Percentiles rank a stretch among this genome's conserved stretches.
Conservation (phyloP, 2,888 invertebrate species). For the Athrips mouffetella region DNA sequence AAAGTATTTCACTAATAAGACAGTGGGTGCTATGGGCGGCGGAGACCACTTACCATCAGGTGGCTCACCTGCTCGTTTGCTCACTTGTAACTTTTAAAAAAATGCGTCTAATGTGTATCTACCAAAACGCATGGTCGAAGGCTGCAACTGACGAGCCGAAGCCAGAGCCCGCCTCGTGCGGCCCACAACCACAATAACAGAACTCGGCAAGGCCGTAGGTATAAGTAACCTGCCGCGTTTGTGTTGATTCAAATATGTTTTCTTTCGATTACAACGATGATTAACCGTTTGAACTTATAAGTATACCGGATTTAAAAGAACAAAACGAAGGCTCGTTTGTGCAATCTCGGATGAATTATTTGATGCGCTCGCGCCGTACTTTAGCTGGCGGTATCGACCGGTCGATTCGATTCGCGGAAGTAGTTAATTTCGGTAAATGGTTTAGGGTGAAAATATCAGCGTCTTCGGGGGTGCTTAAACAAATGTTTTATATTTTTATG, state of each 20-base stretch:
- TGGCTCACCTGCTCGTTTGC: too few species aligned
- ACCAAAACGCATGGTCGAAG: too few species aligned
- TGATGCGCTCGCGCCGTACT: conserved; percentile 30
- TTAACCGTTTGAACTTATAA: conserved; percentile 52
- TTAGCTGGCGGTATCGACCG: conserved; percentile 35
- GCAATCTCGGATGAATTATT: conserved; percentile 54
- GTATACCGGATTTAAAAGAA: conserved; percentile 55
- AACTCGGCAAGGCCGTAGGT: neutral
- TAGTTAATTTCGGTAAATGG: conserved; percentile 1
- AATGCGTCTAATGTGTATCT: too few species aligned
- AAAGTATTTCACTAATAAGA: too few species aligned
- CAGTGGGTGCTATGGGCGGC: too few species aligned
- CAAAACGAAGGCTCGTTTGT: conserved; percentile 50
- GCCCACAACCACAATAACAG: neutral
- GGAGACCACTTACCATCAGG: too few species aligned
- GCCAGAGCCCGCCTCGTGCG: too few species aligned
- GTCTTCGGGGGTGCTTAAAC: conserved; percentile 3
- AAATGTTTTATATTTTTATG: too few species aligned
- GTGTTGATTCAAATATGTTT: conserved; percentile 30
- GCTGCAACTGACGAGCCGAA: too few species aligned
- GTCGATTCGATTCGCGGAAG: conserved; percentile 2
- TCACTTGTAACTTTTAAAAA: too few species aligned
- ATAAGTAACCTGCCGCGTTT: conserved; percentile 17
- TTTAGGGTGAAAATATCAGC: neutral
- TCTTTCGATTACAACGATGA: conserved; percentile 41